Percentiles rank a stretch among this genome's conserved stretches.
These are phyloP conservation scores for Calliopsis andreniformis DNA, from an alignment of 1,140 invertebrate genomes.

Conservation along the genomic window DNA sequence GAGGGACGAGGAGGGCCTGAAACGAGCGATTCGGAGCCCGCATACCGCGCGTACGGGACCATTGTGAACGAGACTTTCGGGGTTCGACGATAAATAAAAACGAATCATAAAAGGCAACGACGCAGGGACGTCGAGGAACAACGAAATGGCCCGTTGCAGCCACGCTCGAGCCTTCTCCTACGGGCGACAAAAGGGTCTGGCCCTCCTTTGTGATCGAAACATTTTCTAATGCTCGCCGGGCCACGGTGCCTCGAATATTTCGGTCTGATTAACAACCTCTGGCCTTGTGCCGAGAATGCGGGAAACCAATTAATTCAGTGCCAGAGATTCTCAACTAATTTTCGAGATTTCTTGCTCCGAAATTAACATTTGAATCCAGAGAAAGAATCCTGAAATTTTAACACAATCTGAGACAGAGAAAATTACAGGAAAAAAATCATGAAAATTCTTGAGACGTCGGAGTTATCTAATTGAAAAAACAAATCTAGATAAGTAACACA, in stretches of 20 bases:
- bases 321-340: background rate
- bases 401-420: too few species aligned
- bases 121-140: slow-evolving; percentile 18
- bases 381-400: too few species aligned
- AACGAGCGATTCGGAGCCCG: slow-evolving; percentile 35
- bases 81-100: slow-evolving; percentile 42
- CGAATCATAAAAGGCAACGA: slow-evolving; percentile 39
- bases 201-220: slow-evolving; percentile 43
- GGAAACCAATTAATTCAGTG: slow-evolving; percentile 38
- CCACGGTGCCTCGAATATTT: slow-evolving; percentile 20
- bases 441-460: too few species aligned
- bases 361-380: too few species aligned
- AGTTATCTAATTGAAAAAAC: too few species aligned
- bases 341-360: background rate
- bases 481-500: too few species aligned
- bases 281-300: background rate
- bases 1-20: slow-evolving; percentile 16
- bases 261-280: slow-evolving; percentile 31
- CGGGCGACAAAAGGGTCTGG: slow-evolving; percentile 31
- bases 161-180: background rate
- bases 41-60: slow-evolving; percentile 53
- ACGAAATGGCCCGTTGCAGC: slow-evolving; percentile 35
- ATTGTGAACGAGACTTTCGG: slow-evolving; percentile 53
- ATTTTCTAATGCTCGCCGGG: slow-evolving; percentile 30
- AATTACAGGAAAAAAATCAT: too few species aligned